These are phyloP conservation scores for Drosophila malerkotliana DNA, from an alignment of 1,140 invertebrate genomes.

Conservation along the genomic window DNA sequence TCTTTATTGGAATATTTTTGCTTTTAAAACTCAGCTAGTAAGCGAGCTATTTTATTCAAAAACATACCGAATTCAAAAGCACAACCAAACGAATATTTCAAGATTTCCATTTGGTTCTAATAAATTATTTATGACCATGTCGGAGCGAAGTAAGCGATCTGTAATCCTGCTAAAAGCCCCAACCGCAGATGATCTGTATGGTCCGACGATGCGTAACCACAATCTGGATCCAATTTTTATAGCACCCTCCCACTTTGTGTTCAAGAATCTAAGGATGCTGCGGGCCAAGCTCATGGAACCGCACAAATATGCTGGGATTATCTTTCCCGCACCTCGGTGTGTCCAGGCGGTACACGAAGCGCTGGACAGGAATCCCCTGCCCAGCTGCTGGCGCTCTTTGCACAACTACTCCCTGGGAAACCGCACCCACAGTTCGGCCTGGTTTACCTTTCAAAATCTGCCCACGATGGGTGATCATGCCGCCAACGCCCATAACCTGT, in stretches of 20 bases:
- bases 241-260: conserved; percentile 28
- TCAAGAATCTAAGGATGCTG: conserved; percentile 76
- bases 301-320: conserved; percentile 81
- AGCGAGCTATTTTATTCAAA: conserved; percentile 14
- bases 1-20: too few relatives aligned
- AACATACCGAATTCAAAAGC: conserved; percentile 1
- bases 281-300: conserved; percentile 67
- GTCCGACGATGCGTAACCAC: conserved; percentile 1
- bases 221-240: conserved; percentile 46
- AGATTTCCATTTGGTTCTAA: neutral
- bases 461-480: conserved; percentile 79
- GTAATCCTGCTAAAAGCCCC: conserved; percentile 32
- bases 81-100: neutral
- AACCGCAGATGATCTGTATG: conserved; percentile 17
- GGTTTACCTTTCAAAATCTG: conserved; percentile 74
- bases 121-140: conserved; percentile 15
- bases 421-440: conserved; percentile 72
- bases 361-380: conserved; percentile 77
- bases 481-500: conserved; percentile 84
- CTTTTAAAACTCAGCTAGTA: neutral
- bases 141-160: conserved; percentile 4
- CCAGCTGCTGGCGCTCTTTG: conserved; percentile 82
- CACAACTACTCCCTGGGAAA: conserved; percentile 84
- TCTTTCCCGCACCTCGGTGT: conserved; percentile 84
- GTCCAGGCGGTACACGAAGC: conserved; percentile 83